Conservation (phyloP, 1,140 invertebrate species). For the Arion vulgaris region DNA sequence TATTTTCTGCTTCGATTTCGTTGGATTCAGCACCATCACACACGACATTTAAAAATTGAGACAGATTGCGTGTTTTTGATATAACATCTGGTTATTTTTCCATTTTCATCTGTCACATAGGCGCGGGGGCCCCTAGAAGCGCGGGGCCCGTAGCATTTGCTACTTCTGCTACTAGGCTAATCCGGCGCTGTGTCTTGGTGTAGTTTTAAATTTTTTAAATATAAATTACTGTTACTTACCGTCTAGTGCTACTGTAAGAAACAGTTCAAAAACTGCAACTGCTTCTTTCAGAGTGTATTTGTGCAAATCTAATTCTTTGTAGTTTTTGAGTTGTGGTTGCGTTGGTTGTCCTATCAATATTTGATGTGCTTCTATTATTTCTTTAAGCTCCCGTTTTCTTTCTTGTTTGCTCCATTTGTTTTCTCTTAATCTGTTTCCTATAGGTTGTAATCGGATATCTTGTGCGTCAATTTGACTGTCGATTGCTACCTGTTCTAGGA, state of each 20-base stretch:
- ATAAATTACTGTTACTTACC: neutral
- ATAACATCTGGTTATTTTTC: too few relatives aligned
- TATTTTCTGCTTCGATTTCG: too few relatives aligned
- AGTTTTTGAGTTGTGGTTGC: neutral
- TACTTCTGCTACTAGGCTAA: too few relatives aligned
- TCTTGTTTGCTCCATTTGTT: neutral
- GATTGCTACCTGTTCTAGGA: neutral
- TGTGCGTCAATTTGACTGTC: neutral
- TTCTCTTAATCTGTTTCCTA: neutral
- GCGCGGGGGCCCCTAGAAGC: too few relatives aligned
- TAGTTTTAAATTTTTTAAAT: too few relatives aligned
- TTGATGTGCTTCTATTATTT: neutral
- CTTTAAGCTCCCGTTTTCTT: neutral
- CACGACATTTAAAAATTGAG: too few relatives aligned
- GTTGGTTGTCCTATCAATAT: neutral
- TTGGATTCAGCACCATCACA: too few relatives aligned
- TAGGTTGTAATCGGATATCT: neutral
- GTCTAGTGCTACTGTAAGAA: neutral
- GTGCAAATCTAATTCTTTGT: neutral
- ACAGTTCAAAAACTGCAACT: neutral
- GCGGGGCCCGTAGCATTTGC: too few relatives aligned
- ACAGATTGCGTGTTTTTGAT: too few relatives aligned
- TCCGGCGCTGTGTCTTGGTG: too few relatives aligned
- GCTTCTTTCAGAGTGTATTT: constrained; percentile 9
- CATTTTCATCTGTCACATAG: too few relatives aligned